Evolutionary conservation across 1,140 invertebrate genomes (phyloP).

Genomic region (Paralvinella palmiformis): DNA sequence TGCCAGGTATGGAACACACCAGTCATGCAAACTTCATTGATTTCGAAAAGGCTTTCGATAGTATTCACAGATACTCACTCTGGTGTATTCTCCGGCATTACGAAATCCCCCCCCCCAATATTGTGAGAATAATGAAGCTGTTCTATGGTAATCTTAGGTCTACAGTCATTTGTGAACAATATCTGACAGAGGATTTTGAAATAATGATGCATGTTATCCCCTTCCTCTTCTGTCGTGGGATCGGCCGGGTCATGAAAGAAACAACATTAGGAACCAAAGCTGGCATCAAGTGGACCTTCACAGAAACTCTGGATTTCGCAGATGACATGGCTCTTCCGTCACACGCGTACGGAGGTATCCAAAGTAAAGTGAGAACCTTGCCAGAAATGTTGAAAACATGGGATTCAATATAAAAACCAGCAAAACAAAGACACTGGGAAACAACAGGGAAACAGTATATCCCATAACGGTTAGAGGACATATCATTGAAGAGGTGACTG

Average conservation of each 20-base stretch:
- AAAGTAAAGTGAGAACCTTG: neutral
- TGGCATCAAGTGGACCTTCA: slow-evolving; percentile 22
- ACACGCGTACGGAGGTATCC: neutral
- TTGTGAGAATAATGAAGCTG: neutral
- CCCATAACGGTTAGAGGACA: neutral
- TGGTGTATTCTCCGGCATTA: slow-evolving; percentile 5
- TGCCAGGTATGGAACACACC: too few relatives aligned
- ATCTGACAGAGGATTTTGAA: slow-evolving; percentile 6
- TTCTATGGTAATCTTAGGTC: neutral
- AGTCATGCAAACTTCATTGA: neutral
- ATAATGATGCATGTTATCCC: slow-evolving; percentile 26
- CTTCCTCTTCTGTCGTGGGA: slow-evolving; percentile 23
- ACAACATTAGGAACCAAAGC: slow-evolving; percentile 7
- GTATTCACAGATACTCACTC: neutral
- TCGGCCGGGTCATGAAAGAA: slow-evolving; percentile 22
- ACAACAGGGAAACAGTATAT: neutral
- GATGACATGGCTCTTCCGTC: slow-evolving; percentile 21
- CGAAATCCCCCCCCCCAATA: neutral
- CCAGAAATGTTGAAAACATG: neutral
- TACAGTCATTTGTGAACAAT: neutral
- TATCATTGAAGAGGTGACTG: neutral
- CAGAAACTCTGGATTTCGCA: slow-evolving; percentile 22
- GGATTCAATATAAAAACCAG: neutral
- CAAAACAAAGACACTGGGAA: neutral
- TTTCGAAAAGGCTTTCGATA: too few relatives aligned